Percentiles rank a stretch among this genome's conserved stretches.
Evolutionary conservation across 2,113 vertebrate genomes (phyloP).

Genomic region (Piprites chloris): DNA sequence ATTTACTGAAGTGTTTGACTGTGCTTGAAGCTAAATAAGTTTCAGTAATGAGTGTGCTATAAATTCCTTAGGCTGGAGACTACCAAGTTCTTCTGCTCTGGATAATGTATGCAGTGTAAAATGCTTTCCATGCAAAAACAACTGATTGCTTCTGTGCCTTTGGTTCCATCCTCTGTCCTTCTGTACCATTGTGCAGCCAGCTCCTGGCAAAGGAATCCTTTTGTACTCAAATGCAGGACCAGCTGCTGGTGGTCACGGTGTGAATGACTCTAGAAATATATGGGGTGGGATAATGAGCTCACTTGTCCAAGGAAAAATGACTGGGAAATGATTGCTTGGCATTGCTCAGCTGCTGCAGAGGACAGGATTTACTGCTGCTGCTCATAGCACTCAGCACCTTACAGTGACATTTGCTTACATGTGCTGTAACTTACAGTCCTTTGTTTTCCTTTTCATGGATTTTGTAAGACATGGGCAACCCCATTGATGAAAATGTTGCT

Average conservation of each 20-base stretch:
- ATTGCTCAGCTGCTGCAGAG: background rate
- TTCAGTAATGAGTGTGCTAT: background rate
- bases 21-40: conserved; percentile 11
- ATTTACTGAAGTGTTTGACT: conserved; percentile 2
- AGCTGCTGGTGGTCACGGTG: background rate
- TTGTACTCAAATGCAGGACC: background rate
- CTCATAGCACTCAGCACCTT: background rate
- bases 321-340: background rate
- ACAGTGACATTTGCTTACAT: background rate
- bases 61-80: conserved; percentile 15
- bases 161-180: background rate
- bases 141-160: background rate
- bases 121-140: background rate
- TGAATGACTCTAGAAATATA: background rate
- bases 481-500: background rate
- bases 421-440: background rate
- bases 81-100: background rate
- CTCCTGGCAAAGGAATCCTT: background rate
- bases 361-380: conserved; percentile 15
- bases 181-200: background rate
- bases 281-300: background rate
- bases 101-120: background rate
- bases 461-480: background rate
- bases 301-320: background rate
- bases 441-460: background rate